Evolutionary conservation across 2,888 invertebrate species (phyloP).

Genomic region (Margaritifera margaritifera): DNA sequence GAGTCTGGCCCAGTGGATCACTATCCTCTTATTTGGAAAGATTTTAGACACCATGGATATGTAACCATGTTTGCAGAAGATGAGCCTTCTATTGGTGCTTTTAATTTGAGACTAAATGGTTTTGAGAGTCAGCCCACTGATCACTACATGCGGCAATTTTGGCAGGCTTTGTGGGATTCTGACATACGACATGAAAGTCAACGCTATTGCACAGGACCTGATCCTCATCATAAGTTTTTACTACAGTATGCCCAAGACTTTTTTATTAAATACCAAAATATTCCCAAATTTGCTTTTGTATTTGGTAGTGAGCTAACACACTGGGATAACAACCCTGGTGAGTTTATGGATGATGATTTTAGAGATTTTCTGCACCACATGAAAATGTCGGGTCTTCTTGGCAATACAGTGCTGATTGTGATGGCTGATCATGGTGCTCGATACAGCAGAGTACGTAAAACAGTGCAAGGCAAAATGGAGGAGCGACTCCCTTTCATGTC

Average conservation of each 20-base stretch:
- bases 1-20: constrained; percentile 51
- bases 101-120: constrained; percentile 66
- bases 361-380: constrained; percentile 48
- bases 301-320: constrained; percentile 65
- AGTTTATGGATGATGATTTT: constrained; percentile 64
- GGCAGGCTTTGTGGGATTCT: constrained; percentile 58
- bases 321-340: constrained; percentile 64
- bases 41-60: constrained; percentile 61
- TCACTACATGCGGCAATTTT: constrained; percentile 71
- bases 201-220: constrained; percentile 57
- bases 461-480: constrained; percentile 66
- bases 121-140: constrained; percentile 66
- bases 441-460: constrained; percentile 55
- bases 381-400: constrained; percentile 45
- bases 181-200: constrained; percentile 41
- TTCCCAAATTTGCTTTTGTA: constrained; percentile 64
- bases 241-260: constrained; percentile 65
- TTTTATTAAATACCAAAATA: constrained; percentile 54
- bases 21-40: constrained; percentile 66
- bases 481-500: constrained; percentile 68
- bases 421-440: constrained; percentile 69
- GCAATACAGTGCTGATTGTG: constrained; percentile 63
- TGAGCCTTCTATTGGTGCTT: constrained; percentile 60
- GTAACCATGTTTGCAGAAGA: constrained; percentile 69
- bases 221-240: constrained; percentile 59